These are phyloP conservation scores for Serilophus lunatus DNA, from an alignment of 2,113 vertebrate genomes.

Conservation along the genomic window DNA sequence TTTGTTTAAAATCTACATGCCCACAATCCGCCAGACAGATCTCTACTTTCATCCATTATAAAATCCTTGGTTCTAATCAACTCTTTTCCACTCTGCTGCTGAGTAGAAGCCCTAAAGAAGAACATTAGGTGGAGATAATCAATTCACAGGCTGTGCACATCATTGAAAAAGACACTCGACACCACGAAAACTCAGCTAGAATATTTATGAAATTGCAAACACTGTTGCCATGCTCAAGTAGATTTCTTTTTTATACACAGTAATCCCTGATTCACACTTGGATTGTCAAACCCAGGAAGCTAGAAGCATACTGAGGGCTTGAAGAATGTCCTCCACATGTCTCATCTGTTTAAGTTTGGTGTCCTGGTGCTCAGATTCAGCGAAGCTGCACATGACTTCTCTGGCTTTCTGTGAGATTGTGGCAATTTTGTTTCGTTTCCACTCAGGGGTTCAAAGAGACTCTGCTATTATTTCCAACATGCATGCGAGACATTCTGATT, in stretches of 20 bases:
- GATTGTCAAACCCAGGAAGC: neutral
- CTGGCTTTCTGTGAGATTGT: neutral
- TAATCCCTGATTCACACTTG: conserved; percentile 9
- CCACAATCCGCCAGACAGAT: neutral
- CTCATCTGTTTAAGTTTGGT: neutral
- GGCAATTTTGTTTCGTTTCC: neutral
- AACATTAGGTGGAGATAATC: neutral
- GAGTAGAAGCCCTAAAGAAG: neutral
- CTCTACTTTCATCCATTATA: neutral
- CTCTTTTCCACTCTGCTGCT: neutral
- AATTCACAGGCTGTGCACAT: conserved; percentile 40
- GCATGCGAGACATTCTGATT: neutral
- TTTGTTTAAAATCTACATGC: neutral
- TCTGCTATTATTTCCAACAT: neutral
- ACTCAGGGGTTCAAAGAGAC: neutral
- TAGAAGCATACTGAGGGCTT: neutral
- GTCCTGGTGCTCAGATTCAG: neutral
- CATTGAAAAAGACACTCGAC: conserved; percentile 8
- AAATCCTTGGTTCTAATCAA: neutral
- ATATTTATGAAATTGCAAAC: conserved; percentile 41
- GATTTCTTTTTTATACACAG: conserved; percentile 21
- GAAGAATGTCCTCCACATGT: neutral
- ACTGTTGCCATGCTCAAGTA: conserved; percentile 9
- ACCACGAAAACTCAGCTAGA: neutral
- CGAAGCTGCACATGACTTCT: neutral